Conservation (phyloP, 2,113 vertebrate genomes). For the Pseudorhombus dupliciocellatus region DNA sequence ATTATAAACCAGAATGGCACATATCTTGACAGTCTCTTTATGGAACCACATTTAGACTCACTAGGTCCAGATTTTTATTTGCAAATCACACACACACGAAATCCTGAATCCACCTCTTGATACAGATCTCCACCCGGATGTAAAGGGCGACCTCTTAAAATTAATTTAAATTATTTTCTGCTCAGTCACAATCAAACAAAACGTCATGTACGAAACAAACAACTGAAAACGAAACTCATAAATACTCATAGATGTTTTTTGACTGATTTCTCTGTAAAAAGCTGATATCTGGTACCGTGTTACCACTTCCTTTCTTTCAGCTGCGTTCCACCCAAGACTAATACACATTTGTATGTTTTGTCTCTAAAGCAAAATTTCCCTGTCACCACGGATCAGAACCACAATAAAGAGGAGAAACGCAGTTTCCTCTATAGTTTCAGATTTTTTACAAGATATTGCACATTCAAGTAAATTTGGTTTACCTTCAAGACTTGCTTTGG, state of each 20-base stretch:
- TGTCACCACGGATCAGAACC: background rate
- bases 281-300: background rate
- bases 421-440: too few relatives aligned
- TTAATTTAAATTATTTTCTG: too few relatives aligned
- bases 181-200: too few relatives aligned
- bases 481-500: background rate
- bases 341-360: slow-evolving; percentile 18
- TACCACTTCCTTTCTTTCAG: slow-evolving; percentile 12
- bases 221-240: too few relatives aligned
- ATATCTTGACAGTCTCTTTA: background rate
- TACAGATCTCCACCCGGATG: too few relatives aligned
- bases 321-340: slow-evolving; percentile 4
- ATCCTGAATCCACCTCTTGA: too few relatives aligned
- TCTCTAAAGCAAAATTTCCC: slow-evolving; percentile 13
- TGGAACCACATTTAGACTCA: too few relatives aligned
- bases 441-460: background rate
- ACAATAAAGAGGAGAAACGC: background rate
- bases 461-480: background rate
- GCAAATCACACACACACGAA: background rate
- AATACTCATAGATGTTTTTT: too few relatives aligned
- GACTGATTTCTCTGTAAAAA: background rate
- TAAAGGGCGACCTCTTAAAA: too few relatives aligned
- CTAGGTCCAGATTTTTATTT: background rate
- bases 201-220: too few relatives aligned
- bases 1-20: too few relatives aligned